Conservation (phyloP, 1,140 invertebrate species). For the Diuraphis noxia region DNA sequence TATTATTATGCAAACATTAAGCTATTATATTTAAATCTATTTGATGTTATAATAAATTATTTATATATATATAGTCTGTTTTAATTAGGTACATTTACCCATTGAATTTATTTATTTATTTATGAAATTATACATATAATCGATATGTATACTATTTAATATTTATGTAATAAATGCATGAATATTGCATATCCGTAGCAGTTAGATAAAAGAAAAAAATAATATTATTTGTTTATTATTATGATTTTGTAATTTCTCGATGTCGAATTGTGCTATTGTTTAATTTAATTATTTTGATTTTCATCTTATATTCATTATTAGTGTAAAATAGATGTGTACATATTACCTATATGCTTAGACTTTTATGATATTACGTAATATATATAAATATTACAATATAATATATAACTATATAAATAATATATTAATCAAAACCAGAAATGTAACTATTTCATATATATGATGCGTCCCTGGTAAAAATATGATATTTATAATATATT, state of each 20-base stretch:
- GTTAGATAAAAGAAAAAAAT: neutral
- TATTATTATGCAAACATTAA: neutral
- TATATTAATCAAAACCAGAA: neutral
- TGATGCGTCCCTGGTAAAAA: too few relatives aligned
- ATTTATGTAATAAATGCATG: neutral
- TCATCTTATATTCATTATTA: neutral
- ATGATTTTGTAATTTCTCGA: neutral
- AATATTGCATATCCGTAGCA: neutral
- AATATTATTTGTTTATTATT: slow-evolving; percentile 15
- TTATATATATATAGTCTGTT: neutral
- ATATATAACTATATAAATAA: neutral
- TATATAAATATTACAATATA: neutral
- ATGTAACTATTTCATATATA: neutral
- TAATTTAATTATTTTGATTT: slow-evolving; percentile 14
- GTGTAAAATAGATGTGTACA: slow-evolving; percentile 10
- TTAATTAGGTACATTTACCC: slow-evolving; percentile 7
- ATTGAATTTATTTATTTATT: slow-evolving; percentile 35
- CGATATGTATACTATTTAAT: neutral
- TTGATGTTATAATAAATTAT: slow-evolving; percentile 5
- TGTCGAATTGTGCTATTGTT: slow-evolving; percentile 40
- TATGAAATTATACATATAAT: neutral
- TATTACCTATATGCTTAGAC: neutral
- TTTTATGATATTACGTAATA: too few relatives aligned
- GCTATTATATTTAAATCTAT: slow-evolving; percentile 16
- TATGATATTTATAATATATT: too few relatives aligned